Evolutionary conservation across 2,113 vertebrate species (phyloP).

Genomic region (Platichthys stellatus): DNA sequence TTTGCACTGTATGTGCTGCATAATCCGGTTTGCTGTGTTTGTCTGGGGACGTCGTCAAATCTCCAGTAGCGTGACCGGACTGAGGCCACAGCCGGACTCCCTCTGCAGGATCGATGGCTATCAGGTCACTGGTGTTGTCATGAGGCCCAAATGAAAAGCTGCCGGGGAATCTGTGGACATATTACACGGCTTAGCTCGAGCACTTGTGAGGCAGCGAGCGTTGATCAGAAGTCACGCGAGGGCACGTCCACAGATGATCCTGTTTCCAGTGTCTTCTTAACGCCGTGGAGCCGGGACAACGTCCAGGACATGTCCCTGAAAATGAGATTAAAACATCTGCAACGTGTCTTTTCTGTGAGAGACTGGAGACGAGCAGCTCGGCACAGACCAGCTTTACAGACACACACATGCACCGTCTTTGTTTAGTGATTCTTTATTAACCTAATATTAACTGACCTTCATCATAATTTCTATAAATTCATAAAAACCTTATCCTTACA

Average conservation of each 20-base stretch:
- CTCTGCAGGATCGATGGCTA: constrained; percentile 37
- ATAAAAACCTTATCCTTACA: no score
- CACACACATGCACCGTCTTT: neutral
- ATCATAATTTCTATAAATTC: no score
- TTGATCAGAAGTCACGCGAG: neutral
- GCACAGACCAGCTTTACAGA: no score
- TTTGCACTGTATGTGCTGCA: constrained; percentile 15
- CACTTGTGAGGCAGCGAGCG: neutral
- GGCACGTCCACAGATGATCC: neutral
- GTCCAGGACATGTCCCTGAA: neutral
- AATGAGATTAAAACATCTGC: constrained; percentile 31
- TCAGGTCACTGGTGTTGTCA: constrained; percentile 24
- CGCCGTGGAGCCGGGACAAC: neutral
- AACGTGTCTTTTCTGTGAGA: neutral
- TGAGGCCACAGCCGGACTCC: neutral
- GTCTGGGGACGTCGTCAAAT: constrained; percentile 43
- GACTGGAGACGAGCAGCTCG: neutral
- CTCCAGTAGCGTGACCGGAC: constrained; percentile 38
- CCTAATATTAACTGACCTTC: no score
- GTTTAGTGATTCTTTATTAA: neutral
- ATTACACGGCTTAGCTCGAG: constrained; percentile 43
- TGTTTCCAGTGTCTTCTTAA: neutral
- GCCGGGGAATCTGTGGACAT: constrained; percentile 18
- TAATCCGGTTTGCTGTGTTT: constrained; percentile 35
- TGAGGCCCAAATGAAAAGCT: constrained; percentile 35